Conservation (phyloP, 23 tunicate genomes). For the Styela plicata region DNA sequence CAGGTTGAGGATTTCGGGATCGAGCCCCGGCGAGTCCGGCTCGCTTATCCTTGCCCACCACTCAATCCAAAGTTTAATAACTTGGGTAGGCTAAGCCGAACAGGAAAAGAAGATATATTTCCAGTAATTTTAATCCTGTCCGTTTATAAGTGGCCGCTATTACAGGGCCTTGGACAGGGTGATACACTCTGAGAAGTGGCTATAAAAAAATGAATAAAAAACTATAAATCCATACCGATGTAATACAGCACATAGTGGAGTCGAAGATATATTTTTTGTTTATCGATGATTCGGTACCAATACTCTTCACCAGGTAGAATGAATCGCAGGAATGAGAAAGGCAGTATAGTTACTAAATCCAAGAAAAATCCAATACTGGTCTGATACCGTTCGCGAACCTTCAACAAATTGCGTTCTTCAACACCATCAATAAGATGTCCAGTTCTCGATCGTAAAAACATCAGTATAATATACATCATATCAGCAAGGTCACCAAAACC, state of each 20-base stretch:
- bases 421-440: slow-evolving; percentile 75
- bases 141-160: too few species aligned
- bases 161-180: too few species aligned
- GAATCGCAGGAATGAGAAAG: slow-evolving; percentile 37
- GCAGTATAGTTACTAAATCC: slow-evolving; percentile 59
- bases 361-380: slow-evolving; percentile 51
- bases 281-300: slow-evolving; percentile 30
- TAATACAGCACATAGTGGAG: slow-evolving; percentile 74
- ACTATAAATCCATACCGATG: slow-evolving; percentile 45
- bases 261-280: slow-evolving; percentile 63
- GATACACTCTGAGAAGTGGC: too few species aligned
- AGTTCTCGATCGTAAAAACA: slow-evolving; percentile 77
- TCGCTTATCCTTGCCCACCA: too few species aligned
- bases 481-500: slow-evolving; percentile 40
- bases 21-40: too few species aligned
- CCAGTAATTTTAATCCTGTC: too few species aligned
- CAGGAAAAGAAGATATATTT: too few species aligned
- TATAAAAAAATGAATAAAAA: too few species aligned
- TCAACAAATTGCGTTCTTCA: slow-evolving; percentile 70
- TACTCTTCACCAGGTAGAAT: slow-evolving; percentile 39
- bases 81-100: too few species aligned
- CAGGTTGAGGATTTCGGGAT: too few species aligned
- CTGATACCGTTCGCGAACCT: slow-evolving; percentile 64
- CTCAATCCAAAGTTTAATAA: too few species aligned
- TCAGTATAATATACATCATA: slow-evolving; percentile 43